A percentile compares a stretch with the other conserved stretches of the same genome.
Evolutionary conservation across 2,888 invertebrate species (phyloP).

Genomic region (Hoplodrina blanda): DNA sequence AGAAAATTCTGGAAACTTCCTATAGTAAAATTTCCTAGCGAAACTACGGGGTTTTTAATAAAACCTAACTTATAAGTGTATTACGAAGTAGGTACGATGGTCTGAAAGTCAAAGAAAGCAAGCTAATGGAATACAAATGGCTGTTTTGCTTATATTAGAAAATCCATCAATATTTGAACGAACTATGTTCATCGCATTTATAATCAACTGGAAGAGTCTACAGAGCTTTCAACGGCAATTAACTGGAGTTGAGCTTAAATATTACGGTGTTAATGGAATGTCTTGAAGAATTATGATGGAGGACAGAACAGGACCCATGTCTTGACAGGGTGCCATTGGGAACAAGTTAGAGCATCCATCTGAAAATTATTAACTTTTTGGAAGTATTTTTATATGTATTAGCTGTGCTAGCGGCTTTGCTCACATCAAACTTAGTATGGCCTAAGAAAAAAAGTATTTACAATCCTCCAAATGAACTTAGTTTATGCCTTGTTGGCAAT

Average conservation of each 20-base stretch:
- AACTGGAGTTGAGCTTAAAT: not conserved
- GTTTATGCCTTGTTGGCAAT: no score
- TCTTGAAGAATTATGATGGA: not conserved
- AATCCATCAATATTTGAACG: conserved; percentile 81
- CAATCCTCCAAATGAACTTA: no score
- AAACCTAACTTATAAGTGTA: conserved; percentile 40
- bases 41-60: conserved; percentile 31
- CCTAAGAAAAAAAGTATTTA: no score
- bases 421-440: no score
- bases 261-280: not conserved
- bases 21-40: conserved; percentile 3
- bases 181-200: conserved; percentile 34
- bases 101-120: conserved; percentile 69
- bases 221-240: not conserved
- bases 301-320: not conserved
- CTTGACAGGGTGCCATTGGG: not conserved
- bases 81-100: conserved; percentile 56
- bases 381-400: no score
- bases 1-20: conserved; percentile 29
- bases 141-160: conserved; percentile 80
- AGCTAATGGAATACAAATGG: conserved; percentile 85
- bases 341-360: not conserved
- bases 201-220: conserved; percentile 58
- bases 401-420: no score
- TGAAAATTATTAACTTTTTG: not conserved